Conservation (phyloP, 2,797 vertebrate genomes). For the Tauraco hartlaubi region DNA sequence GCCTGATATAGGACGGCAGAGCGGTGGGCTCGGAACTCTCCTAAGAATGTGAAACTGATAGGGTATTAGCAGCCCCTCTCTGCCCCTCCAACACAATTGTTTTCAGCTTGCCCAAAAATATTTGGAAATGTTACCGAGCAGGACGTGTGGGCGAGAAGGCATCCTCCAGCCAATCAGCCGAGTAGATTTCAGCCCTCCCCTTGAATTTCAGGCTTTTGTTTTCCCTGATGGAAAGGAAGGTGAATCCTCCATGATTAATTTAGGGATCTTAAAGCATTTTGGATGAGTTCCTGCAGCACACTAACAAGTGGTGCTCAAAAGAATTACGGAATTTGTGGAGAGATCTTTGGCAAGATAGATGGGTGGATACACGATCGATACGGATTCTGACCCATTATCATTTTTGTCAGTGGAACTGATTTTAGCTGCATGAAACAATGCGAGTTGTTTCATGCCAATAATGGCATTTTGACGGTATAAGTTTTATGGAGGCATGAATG, state of each 20-base stretch:
- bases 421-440: neutral
- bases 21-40: constrained; percentile 67
- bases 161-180: constrained; percentile 56
- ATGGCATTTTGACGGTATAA: neutral
- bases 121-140: constrained; percentile 54
- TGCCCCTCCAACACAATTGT: constrained; percentile 70
- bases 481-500: neutral
- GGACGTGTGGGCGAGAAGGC: constrained; percentile 28
- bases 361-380: neutral
- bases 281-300: constrained; percentile 23
- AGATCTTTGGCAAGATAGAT: neutral
- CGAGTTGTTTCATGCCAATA: neutral
- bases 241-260: constrained; percentile 27
- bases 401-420: neutral
- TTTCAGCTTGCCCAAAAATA: constrained; percentile 71
- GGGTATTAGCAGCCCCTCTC: constrained; percentile 64
- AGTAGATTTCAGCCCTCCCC: constrained; percentile 51
- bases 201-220: constrained; percentile 63
- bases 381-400: neutral
- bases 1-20: constrained; percentile 65
- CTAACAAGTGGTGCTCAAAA: neutral
- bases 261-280: constrained; percentile 45
- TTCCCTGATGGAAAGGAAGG: constrained; percentile 47
- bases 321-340: neutral
- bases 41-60: constrained; percentile 72